Base-by-base conservation (phyloP, 64 coral and sea anemone species). In the Acropora tenuis region DNA sequence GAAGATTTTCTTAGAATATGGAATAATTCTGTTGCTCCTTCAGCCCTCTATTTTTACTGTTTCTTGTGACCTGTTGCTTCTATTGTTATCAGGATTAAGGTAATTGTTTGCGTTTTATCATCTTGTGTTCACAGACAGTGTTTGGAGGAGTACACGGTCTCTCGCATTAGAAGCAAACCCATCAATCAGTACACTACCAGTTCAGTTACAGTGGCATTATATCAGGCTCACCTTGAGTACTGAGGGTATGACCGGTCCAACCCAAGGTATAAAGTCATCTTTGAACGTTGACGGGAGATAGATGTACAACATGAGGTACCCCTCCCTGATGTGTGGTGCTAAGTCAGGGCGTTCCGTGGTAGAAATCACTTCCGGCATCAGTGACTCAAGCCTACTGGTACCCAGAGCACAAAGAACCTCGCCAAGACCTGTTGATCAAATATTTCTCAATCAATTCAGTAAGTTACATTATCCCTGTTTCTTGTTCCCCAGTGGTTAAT, bases 221-320 rank as follows among this genome's bases (percentile, higher is more conserved):
- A 18, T 30, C 6, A 59, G 11, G 7, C 53, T 87, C 69, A 99
- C 97, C 97, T 99, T 93, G 0, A 99, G 43, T 72, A 99, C 91
- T 5, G 97, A 99, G 10, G 97, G 92, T 19, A 99, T 93, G 76
- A 99, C 82, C 80, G 88, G 91, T 50, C 94, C 94, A 43, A 99
- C 86, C 88, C 81, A 99, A 48, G 94, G 91, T 43, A 92, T 90
- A 73, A 99, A 99, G 20, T 93, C 97, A 17, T 84, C 80, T 58
- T 88, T 93, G 71, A 99, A 99, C 1, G 94, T 85, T 0, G 94
- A 53, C 8, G 97, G 97, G n/a, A 99, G 74, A 66, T 99, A 99
- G 72, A 99, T 95, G 75, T 99, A 99, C 46, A 99, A 69, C 97
- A 99, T 94, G 15, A 99, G 91, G 59, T 99, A 99, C 6, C 97